A percentile compares a stretch with the other conserved stretches of the same genome.
Conservation (phyloP, 2,113 vertebrate genomes). For the Calidris pugnax region DNA sequence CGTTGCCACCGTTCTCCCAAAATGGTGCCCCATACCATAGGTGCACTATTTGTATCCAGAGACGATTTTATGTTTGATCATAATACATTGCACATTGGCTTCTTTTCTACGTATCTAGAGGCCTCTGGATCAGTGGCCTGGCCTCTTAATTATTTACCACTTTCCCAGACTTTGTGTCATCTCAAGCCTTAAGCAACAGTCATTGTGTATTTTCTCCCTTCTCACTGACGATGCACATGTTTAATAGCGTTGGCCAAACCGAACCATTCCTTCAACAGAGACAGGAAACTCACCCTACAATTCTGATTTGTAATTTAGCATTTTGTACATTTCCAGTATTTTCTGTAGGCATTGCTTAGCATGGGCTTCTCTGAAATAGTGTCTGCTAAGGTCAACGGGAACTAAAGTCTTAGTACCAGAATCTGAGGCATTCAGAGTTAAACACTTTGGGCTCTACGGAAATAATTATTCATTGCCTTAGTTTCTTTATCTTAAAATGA, state of each 20-base stretch:
- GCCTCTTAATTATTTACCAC: not conserved
- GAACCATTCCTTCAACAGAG: not conserved
- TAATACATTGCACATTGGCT: fast-evolving
- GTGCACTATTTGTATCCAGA: not conserved
- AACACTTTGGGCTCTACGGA: not conserved
- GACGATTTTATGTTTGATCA: not conserved
- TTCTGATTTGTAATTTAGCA: not conserved
- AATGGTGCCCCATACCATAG: not conserved
- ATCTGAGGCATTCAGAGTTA: not conserved
- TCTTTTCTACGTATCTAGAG: not conserved
- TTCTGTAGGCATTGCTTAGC: not conserved
- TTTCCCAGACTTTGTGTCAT: not conserved
- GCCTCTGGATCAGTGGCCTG: not conserved
- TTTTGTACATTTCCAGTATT: not conserved
- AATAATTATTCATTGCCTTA: not conserved
- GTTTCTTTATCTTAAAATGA: not conserved
- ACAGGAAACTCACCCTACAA: not conserved
- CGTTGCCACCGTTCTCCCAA: not conserved
- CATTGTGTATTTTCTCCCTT: not conserved
- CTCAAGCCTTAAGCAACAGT: not conserved
- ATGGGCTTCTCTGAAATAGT: not conserved
- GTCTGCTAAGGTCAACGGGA: not conserved
- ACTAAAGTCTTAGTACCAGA: not conserved
- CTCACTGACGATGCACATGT: not conserved
- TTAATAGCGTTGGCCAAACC: not conserved